Percentiles rank a stretch among this genome's conserved stretches.
phyloP scores from a whole-genome alignment of 2,113 vertebrate species.

The Lepisosteus oculatus region DNA sequence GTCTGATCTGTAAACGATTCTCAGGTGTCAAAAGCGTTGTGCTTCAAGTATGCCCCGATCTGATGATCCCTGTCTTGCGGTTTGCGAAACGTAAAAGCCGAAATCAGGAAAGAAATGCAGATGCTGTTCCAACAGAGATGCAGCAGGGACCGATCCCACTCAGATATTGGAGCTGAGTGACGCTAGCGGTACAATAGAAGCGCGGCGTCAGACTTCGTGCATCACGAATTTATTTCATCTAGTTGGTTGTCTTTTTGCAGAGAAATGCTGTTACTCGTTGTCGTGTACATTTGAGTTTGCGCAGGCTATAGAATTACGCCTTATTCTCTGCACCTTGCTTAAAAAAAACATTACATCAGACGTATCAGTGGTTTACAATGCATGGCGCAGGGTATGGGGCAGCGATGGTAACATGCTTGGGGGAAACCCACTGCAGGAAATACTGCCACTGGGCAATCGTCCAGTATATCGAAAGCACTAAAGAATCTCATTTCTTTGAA shows the following conservation, averaged over 20 bases:
- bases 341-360: conserved; percentile 21
- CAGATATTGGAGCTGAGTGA: conserved; percentile 48
- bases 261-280: conserved; percentile 3
- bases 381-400: background rate
- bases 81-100: conserved; percentile 9
- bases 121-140: conserved; percentile 52
- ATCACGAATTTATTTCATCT: conserved; percentile 57
- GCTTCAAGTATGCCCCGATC: conserved; percentile 42
- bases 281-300: conserved; percentile 18
- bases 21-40: conserved; percentile 44
- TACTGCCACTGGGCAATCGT: too few species aligned
- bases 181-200: conserved; percentile 37
- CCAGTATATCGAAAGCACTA: too few species aligned
- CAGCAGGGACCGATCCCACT: conserved; percentile 61
- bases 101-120: conserved; percentile 8
- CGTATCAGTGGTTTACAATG: background rate
- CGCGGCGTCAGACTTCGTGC: conserved; percentile 61
- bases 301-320: conserved; percentile 19
- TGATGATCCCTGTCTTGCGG: conserved; percentile 41
- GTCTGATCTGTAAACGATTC: conserved; percentile 46
- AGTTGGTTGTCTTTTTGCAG: conserved; percentile 39
- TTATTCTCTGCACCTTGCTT: conserved; percentile 26
- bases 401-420: background rate
- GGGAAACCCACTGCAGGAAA: too few species aligned
- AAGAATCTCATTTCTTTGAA: too few species aligned